Percentiles rank a stretch among this genome's conserved stretches.
phyloP scores from a whole-genome alignment of 2,797 vertebrate species.

The Lutra lutra region DNA sequence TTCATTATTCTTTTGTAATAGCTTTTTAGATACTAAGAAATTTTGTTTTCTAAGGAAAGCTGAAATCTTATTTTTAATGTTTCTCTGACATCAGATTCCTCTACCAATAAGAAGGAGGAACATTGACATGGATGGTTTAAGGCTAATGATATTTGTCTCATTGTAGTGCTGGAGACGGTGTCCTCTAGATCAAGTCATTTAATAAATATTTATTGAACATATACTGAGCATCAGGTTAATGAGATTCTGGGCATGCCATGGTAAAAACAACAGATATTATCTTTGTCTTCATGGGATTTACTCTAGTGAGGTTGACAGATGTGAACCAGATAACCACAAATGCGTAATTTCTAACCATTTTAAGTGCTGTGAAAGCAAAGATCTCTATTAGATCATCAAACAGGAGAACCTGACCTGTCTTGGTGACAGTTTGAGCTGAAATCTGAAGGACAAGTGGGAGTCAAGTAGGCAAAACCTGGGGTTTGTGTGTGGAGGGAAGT shows the following conservation, averaged over 20 bases:
- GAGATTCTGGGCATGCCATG: neutral
- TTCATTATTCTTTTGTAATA: neutral
- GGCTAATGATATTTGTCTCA: neutral
- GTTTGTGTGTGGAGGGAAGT: neutral
- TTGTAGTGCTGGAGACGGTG: neutral
- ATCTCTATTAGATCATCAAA: neutral
- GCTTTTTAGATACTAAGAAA: neutral
- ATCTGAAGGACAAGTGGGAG: neutral
- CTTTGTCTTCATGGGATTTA: neutral
- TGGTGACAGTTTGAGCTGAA: neutral
- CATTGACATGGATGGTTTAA: neutral
- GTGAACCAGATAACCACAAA: neutral
- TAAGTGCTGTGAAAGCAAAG: neutral
- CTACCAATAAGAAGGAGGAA: neutral
- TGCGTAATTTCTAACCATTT: neutral
- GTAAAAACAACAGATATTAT: neutral
- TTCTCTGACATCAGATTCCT: neutral
- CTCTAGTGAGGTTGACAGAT: neutral
- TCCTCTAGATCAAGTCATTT: neutral
- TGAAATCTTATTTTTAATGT: neutral
- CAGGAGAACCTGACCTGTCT: neutral
- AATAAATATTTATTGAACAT: neutral
- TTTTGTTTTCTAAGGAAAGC: neutral
- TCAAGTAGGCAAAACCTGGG: neutral
- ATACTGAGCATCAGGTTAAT: neutral